Percentiles rank a stretch among this genome's conserved stretches.
phyloP scores from a whole-genome alignment of 2,888 invertebrate species.

The Ennomos fuscantarius region DNA sequence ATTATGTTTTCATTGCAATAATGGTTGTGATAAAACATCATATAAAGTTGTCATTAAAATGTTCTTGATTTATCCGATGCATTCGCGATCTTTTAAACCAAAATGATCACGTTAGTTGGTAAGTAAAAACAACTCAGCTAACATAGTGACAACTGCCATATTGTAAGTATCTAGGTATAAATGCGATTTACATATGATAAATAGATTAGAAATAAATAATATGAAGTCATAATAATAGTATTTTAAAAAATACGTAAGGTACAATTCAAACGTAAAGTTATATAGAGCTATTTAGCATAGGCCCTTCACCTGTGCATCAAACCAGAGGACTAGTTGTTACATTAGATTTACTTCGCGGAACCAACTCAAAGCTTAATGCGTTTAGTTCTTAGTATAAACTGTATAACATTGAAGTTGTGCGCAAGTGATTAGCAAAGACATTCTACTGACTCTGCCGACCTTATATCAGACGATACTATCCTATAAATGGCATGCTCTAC shows the following conservation, averaged over 20 bases:
- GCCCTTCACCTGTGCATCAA: constrained; percentile 34
- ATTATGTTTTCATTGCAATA: constrained; percentile 72
- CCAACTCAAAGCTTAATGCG: neutral
- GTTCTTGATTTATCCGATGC: constrained; percentile 45
- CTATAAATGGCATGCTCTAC: neutral
- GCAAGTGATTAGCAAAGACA: neutral
- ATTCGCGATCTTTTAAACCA: constrained; percentile 65
- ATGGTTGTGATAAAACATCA: constrained; percentile 81
- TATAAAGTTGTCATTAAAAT: constrained; percentile 64
- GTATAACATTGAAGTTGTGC: neutral
- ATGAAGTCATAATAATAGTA: constrained; percentile 84
- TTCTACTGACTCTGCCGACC: neutral
- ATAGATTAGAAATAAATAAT: constrained; percentile 67
- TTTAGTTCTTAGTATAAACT: neutral
- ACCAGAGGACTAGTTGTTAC: constrained; percentile 18
- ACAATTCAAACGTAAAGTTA: constrained; percentile 56
- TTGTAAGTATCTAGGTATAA: constrained; percentile 77
- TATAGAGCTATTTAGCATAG: constrained; percentile 42
- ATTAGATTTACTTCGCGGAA: constrained; percentile 14
- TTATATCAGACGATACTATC: neutral
- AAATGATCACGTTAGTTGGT: constrained; percentile 58
- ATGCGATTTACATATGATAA: constrained; percentile 58
- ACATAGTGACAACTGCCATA: constrained; percentile 84
- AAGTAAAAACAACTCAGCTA: constrained; percentile 77
- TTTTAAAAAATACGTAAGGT: constrained; percentile 73